These are phyloP conservation scores for Scrobipalpa atriplicella DNA, from an alignment of 2,888 invertebrate genomes.

Conservation along the genomic window DNA sequence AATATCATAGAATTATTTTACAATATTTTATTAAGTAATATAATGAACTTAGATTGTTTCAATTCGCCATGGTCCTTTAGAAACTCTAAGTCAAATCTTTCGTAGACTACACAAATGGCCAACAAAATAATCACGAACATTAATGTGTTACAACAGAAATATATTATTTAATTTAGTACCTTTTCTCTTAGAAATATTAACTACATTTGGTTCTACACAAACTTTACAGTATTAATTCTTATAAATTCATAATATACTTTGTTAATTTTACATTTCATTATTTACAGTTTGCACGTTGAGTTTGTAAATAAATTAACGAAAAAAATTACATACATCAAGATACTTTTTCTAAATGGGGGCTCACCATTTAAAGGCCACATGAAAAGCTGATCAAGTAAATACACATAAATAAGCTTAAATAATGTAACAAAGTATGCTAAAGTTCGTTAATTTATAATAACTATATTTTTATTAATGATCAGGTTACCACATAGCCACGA, in stretches of 20 bases:
- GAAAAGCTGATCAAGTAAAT: conserved; percentile 54
- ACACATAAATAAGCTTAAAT: conserved; percentile 24
- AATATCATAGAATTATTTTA: conserved; percentile 31
- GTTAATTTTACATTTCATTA: conserved; percentile 18
- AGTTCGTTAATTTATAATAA: not conserved
- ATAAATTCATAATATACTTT: conserved; percentile 17
- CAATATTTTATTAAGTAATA: conserved; percentile 47
- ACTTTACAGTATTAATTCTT: not conserved
- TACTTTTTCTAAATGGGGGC: conserved; percentile 77
- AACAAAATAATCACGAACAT: conserved; percentile 17
- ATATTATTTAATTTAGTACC: conserved; percentile 18
- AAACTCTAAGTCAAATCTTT: conserved; percentile 16
- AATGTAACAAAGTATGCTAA: not conserved
- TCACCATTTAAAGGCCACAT: conserved; percentile 66
- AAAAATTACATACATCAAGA: conserved; percentile 34
- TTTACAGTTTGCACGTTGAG: conserved; percentile 17
- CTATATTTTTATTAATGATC: conserved; percentile 43
- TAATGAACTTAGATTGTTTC: conserved; percentile 43
- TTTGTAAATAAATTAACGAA: conserved; percentile 24
- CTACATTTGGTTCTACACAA: conserved; percentile 5
- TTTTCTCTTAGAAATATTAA: conserved; percentile 21
- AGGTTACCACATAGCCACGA: conserved; percentile 58
- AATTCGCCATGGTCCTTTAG: conserved; percentile 53
- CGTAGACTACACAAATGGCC: not conserved
- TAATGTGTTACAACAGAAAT: conserved; percentile 21